Conservation (phyloP, 2,113 vertebrate genomes). For the Hiodon tergisus region DNA sequence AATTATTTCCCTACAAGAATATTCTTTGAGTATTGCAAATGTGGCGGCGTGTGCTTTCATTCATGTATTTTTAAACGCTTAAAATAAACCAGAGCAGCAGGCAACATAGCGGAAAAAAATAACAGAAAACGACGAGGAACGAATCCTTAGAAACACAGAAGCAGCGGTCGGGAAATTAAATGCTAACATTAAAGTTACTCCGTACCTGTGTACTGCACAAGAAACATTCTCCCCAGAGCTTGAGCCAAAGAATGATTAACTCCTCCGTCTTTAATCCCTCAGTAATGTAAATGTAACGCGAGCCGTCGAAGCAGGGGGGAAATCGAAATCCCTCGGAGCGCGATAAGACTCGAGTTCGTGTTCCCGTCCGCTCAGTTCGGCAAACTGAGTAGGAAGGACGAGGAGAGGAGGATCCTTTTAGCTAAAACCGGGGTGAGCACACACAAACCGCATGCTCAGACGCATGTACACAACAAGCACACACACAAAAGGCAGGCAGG, state of each 20-base stretch:
- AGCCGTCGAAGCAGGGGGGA: constrained; percentile 20
- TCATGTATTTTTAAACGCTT: not conserved
- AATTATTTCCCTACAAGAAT: not conserved
- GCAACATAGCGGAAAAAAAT: not conserved
- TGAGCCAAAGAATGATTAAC: constrained; percentile 31
- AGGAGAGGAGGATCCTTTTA: constrained; percentile 56
- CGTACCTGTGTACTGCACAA: constrained; percentile 72
- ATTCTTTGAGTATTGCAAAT: not conserved
- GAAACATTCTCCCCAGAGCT: constrained; percentile 65
- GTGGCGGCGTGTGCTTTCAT: not conserved
- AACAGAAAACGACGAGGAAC: not conserved
- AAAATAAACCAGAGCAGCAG: not conserved
- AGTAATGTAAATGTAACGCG: constrained; percentile 30
- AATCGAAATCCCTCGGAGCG: constrained; percentile 45
- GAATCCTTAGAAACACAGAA: not conserved
- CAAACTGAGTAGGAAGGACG: constrained; percentile 56
- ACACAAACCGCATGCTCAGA: constrained; percentile 46
- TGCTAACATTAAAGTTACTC: constrained; percentile 33
- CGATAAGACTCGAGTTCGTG: constrained; percentile 24
- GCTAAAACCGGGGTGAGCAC: constrained; percentile 41
- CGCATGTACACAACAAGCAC: constrained; percentile 19
- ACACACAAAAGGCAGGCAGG: constrained; percentile 21
- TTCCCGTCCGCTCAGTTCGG: constrained; percentile 46
- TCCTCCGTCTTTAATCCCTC: constrained; percentile 35
- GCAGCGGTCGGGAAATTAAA: not conserved